These are phyloP conservation scores for Amphilophus citrinellus DNA, from an alignment of 2,113 vertebrate species.

Conservation along the genomic window DNA sequence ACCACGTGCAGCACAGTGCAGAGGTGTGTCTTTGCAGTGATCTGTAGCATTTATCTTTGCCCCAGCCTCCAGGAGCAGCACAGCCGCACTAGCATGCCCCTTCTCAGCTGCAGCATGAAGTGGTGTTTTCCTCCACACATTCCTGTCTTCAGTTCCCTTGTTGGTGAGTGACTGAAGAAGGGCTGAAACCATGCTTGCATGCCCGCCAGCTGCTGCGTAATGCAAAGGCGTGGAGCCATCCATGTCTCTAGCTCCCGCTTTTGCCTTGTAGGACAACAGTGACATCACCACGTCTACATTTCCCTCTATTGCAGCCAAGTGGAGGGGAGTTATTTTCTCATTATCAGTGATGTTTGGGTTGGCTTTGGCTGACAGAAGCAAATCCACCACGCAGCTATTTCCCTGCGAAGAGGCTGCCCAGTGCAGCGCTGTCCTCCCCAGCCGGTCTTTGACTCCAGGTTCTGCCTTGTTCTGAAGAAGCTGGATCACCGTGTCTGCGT, in stretches of 20 bases:
- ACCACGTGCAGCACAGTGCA: constrained; percentile 81
- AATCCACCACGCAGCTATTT: constrained; percentile 62
- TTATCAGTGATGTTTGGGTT: constrained; percentile 77
- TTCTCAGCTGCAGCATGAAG: constrained; percentile 78
- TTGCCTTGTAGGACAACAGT: constrained; percentile 76
- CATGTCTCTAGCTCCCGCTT: constrained; percentile 80
- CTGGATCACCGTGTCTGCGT: constrained; percentile 58
- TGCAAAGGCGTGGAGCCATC: constrained; percentile 83
- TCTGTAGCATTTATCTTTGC: constrained; percentile 80
- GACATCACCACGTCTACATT: constrained; percentile 44
- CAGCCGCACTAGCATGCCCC: constrained; percentile 70
- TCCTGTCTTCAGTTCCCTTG: constrained; percentile 81
- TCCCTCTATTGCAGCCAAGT: constrained; percentile 76
- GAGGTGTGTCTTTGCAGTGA: constrained; percentile 81
- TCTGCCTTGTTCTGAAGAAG: constrained; percentile 79
- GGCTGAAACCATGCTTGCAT: constrained; percentile 48
- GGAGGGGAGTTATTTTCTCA: constrained; percentile 83
- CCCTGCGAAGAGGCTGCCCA: constrained; percentile 73
- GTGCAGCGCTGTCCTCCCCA: constrained; percentile 80
- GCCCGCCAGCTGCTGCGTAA: constrained; percentile 73
- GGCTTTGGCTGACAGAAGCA: constrained; percentile 76
- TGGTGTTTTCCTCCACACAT: constrained; percentile 82
- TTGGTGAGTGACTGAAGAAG: constrained; percentile 69
- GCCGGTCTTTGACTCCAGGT: constrained; percentile 71
- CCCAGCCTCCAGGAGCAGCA: constrained; percentile 68